A percentile compares a stretch with the other conserved stretches of the same genome.
Evolutionary conservation across 1,140 invertebrate genomes (phyloP).

Genomic region (Ooceraea biroi): DNA sequence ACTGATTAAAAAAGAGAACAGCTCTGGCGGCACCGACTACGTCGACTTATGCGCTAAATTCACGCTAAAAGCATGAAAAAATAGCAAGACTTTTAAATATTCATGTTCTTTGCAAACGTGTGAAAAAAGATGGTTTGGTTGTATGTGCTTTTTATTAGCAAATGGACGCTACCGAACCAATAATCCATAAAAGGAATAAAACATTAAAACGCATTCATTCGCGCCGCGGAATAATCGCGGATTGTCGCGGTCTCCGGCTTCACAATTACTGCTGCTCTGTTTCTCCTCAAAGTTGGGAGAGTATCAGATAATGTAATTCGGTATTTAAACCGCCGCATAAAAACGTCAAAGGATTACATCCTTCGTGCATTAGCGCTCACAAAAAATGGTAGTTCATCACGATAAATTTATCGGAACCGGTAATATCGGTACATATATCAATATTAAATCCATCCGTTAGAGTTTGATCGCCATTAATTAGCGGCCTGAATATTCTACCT

Average conservation of each 20-base stretch:
- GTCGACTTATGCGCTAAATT: no score
- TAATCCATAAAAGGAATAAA: conserved; percentile 10
- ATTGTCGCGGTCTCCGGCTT: not conserved
- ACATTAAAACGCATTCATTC: not conserved
- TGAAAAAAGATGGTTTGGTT: not conserved
- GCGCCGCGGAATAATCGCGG: not conserved
- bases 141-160: not conserved
- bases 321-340: not conserved
- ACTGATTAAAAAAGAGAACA: no score
- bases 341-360: conserved; percentile 33
- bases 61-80: not conserved
- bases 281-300: not conserved
- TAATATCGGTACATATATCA: not conserved
- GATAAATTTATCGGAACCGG: conserved; percentile 11
- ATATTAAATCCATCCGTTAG: conserved; percentile 25
- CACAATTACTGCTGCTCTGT: not conserved
- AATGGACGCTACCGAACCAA: not conserved
- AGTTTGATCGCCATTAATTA: conserved; percentile 18
- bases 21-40: no score
- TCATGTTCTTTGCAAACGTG: conserved; percentile 12
- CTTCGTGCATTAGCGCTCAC: conserved; percentile 30
- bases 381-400: not conserved
- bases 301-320: not conserved
- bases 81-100: not conserved
- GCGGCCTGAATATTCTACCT: not conserved